Evolutionary conservation across 2,888 invertebrate genomes (phyloP).

Genomic region (Neocrepidodera transversa): DNA sequence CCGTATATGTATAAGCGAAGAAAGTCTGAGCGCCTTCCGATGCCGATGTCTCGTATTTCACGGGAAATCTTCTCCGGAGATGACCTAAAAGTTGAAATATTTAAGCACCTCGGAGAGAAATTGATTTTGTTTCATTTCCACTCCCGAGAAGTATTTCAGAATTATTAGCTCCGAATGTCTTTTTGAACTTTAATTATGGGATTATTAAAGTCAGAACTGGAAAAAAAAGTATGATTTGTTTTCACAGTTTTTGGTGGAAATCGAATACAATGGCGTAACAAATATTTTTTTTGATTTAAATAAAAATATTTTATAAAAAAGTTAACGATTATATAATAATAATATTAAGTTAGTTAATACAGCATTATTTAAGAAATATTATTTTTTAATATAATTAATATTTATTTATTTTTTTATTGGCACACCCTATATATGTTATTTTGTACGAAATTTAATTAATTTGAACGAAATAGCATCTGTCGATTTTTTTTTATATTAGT

Average conservation of each 20-base stretch:
- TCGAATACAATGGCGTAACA: background rate
- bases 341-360: no score
- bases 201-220: constrained; percentile 11
- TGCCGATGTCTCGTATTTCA: constrained; percentile 16
- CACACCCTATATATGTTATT: no score
- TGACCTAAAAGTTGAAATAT: constrained; percentile 15
- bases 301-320: no score
- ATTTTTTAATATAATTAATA: no score
- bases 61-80: constrained; percentile 9
- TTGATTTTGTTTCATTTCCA: constrained; percentile 28
- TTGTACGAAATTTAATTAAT: no score
- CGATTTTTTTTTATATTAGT: no score
- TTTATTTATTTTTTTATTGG: no score
- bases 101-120: constrained; percentile 9
- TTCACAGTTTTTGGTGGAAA: background rate
- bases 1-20: no score
- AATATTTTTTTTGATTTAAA: no score
- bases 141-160: constrained; percentile 7
- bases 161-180: constrained; percentile 18
- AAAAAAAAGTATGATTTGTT: constrained; percentile 15
- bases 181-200: constrained; percentile 21
- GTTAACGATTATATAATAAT: no score
- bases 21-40: constrained; percentile 3
- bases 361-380: no score
- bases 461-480: no score